Evolutionary conservation across 64 coral and sea anemone species (phyloP).

Genomic region (Montipora capricornis): DNA sequence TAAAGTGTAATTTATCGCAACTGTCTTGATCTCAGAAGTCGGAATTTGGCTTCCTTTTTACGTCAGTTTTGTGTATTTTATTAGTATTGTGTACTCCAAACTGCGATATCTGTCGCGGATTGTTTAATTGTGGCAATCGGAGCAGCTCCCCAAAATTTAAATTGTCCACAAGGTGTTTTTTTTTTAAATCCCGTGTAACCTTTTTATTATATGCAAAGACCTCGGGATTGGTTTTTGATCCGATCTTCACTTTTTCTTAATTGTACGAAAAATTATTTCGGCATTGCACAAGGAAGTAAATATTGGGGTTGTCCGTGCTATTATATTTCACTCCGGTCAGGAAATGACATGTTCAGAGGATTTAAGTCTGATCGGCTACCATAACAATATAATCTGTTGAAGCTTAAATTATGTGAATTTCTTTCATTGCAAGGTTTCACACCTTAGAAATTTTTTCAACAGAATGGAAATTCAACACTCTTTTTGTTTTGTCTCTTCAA

Average conservation of each 20-base stretch:
- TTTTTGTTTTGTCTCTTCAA: not conserved
- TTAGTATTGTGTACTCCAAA: not conserved
- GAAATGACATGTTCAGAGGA: not conserved
- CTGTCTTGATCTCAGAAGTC: not conserved
- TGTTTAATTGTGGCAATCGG: not conserved
- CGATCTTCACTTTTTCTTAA: too few species aligned
- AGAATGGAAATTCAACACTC: too few species aligned
- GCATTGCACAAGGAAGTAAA: not conserved
- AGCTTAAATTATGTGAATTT: too few species aligned
- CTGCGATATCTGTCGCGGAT: not conserved
- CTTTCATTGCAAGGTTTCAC: not conserved
- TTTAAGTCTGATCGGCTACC: not conserved
- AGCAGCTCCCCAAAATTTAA: too few species aligned
- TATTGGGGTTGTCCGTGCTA: not conserved
- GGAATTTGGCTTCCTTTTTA: slow-evolving; percentile 10
- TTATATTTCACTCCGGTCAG: not conserved
- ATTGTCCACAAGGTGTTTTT: too few species aligned
- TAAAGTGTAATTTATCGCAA: not conserved
- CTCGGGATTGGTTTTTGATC: too few species aligned
- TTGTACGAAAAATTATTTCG: too few species aligned
- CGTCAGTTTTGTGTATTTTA: slow-evolving; percentile 9
- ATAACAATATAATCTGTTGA: not conserved
- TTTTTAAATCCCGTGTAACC: too few species aligned
- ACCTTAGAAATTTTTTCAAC: too few species aligned
- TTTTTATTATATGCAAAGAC: not conserved